Base-by-base conservation (phyloP, 1,140 invertebrate genomes). In the Bombus breviceps region DNA sequence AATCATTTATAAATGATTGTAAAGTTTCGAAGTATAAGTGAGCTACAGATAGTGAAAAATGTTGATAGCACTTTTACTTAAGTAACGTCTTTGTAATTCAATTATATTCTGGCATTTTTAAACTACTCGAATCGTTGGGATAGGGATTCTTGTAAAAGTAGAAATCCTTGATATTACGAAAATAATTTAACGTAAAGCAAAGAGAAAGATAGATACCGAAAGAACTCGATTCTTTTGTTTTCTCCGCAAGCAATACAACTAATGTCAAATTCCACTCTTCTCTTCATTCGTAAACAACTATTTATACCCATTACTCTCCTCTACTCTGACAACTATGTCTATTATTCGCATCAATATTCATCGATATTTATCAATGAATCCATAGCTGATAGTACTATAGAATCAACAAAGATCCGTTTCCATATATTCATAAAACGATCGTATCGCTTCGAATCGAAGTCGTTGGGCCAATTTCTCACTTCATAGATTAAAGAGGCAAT, bases 381-480 rank as follows among this genome's bases (percentile, higher is more conserved):
- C 0, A 74, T 0, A 9, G 5, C 1, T 18, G 8, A 22, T 34
- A 34, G 10, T 75, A 34, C 4, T 4, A 6, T 10, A 12, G 22
- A 57, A 15, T 37, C 18, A 37, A 53, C 22, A 1, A 75, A 57
- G 32, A 37, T 53, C 43, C 2, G n/a, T 74, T 32, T 10, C 25
- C 25, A 28, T 43, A 34, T 74, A 74, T 74, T 74, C 73, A 28
- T 32, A 47, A 53, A 43, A 43, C 32, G 22, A 32, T 37, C 3
- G 72, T 74, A 34, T 75, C 34, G 15, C 74, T 12, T 39, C 12
- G 34, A 28, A 15, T 37, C 22, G 62, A 47, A 12, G 25, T 66
- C 12, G n/a, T 73, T 62, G n/a, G 69, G 57, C 68, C 72, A 53
- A 62, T 88, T 83, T 68, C 66, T 43, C 25, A 3, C 18, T 25